Percentiles rank a stretch among this genome's conserved stretches.
These are phyloP conservation scores for Stegodyphus dumicola DNA, from an alignment of 1,140 invertebrate genomes.

Conservation along the genomic window DNA sequence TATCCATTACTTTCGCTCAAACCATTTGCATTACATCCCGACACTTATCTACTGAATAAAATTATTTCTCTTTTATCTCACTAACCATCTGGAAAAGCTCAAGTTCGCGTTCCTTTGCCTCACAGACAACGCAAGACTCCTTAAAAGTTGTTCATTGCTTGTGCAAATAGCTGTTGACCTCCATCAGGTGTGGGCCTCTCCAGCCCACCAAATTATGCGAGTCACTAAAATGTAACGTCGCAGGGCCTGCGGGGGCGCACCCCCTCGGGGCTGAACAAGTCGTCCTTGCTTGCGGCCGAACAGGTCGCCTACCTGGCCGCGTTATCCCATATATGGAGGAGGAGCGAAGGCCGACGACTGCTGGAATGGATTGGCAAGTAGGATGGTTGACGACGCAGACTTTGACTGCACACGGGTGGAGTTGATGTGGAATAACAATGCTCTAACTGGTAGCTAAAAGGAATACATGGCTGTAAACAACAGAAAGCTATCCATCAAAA, in stretches of 20 bases:
- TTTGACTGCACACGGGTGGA: too few species aligned
- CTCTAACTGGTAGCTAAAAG: too few species aligned
- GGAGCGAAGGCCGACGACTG: neutral
- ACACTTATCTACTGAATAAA: neutral
- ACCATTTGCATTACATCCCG: neutral
- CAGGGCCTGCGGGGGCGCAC: slow-evolving; percentile 20
- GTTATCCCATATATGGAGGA: slow-evolving; percentile 7
- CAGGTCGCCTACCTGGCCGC: slow-evolving; percentile 20
- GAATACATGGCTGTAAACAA: too few species aligned
- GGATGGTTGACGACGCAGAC: neutral
- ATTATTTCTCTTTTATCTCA: neutral
- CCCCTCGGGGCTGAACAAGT: neutral
- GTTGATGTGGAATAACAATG: too few species aligned
- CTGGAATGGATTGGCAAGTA: neutral
- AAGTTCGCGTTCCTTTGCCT: neutral
- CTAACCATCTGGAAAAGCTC: neutral
- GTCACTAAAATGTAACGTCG: neutral
- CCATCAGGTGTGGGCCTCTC: slow-evolving; percentile 3
- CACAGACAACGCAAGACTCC: neutral
- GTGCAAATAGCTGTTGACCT: slow-evolving; percentile 24
- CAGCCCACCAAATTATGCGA: slow-evolving; percentile 36
- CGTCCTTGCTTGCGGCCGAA: slow-evolving; percentile 14
- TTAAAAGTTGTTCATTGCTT: neutral
- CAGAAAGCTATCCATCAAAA: too few species aligned
- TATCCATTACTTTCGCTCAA: too few species aligned